phyloP scores from a whole-genome alignment of 2,888 invertebrate genomes.

The Acholoe squamosa region DNA sequence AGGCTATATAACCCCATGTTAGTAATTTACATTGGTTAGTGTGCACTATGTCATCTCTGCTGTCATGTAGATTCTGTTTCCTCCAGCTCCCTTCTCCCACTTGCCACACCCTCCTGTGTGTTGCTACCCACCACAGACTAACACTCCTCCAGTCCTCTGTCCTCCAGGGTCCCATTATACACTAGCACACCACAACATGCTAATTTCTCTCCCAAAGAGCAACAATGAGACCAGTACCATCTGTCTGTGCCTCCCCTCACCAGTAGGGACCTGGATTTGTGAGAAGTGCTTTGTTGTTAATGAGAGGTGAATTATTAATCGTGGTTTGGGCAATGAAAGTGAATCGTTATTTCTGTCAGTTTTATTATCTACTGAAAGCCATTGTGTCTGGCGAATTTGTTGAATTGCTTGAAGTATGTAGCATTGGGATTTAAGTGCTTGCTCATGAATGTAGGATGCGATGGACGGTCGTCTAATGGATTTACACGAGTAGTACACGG shows the following conservation, averaged over 20 bases:
- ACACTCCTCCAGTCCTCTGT: too few relatives aligned
- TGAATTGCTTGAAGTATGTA: neutral
- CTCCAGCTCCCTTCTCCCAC: too few relatives aligned
- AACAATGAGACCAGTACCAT: neutral
- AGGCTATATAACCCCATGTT: too few relatives aligned
- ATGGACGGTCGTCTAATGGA: too few relatives aligned
- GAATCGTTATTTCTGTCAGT: neutral
- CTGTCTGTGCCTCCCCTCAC: neutral
- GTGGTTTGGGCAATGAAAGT: neutral
- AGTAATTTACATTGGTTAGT: too few relatives aligned
- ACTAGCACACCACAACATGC: neutral
- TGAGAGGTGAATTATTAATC: conserved; percentile 10
- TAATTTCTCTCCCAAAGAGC: too few relatives aligned
- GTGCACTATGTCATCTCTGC: too few relatives aligned
- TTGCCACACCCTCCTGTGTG: too few relatives aligned
- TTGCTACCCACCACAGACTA: too few relatives aligned
- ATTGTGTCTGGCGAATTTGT: neutral
- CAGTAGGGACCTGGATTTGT: neutral
- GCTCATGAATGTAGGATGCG: neutral
- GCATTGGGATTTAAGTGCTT: neutral
- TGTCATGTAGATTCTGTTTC: too few relatives aligned
- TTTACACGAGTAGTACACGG: too few relatives aligned
- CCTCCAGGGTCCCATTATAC: too few relatives aligned
- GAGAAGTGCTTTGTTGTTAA: neutral
- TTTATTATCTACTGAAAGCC: neutral